Percentiles rank a stretch among this genome's conserved stretches.
Evolutionary conservation across 2,888 invertebrate species (phyloP).

Genomic region (Serrognathus titanus): DNA sequence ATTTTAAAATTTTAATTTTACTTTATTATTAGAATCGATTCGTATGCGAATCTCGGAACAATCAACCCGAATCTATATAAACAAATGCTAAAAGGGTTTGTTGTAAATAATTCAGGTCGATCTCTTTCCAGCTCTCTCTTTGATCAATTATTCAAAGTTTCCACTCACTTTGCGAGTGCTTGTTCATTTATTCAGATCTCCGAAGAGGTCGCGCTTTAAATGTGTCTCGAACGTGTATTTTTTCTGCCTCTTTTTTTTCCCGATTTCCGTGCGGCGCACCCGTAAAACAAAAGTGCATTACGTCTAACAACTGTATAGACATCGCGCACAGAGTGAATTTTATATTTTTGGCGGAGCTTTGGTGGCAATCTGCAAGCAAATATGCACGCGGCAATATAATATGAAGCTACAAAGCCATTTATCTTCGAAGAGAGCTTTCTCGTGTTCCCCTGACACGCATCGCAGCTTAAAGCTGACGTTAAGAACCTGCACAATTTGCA

Average conservation of each 20-base stretch:
- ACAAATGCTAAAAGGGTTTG: conserved; percentile 42
- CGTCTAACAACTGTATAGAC: conserved; percentile 1
- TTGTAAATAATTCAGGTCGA: conserved; percentile 41
- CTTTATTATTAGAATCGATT: neutral
- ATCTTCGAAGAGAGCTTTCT: conserved; percentile 38
- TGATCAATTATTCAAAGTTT: conserved; percentile 45
- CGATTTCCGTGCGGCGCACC: neutral
- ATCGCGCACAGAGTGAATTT: conserved; percentile 2
- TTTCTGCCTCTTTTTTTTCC: neutral
- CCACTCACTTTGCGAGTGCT: conserved; percentile 40
- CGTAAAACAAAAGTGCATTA: neutral
- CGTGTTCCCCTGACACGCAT: conserved; percentile 28
- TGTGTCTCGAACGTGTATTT: conserved; percentile 2
- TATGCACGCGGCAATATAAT: conserved; percentile 34
- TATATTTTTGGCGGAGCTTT: neutral
- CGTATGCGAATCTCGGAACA: conserved; percentile 27
- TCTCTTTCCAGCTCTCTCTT: conserved; percentile 36
- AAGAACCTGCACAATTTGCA: no score
- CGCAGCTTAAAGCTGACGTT: conserved; percentile 21
- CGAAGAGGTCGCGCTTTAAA: conserved; percentile 4
- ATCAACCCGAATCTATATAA: conserved; percentile 34
- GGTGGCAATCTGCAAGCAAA: conserved; percentile 29
- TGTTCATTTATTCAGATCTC: conserved; percentile 32
- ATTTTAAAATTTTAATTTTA: no score
- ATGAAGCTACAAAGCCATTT: conserved; percentile 38